Percentiles rank a stretch among this genome's conserved stretches.
These are phyloP conservation scores for Polypedilum vanderplanki DNA, from an alignment of 1,140 invertebrate species.

Conservation along the genomic window DNA sequence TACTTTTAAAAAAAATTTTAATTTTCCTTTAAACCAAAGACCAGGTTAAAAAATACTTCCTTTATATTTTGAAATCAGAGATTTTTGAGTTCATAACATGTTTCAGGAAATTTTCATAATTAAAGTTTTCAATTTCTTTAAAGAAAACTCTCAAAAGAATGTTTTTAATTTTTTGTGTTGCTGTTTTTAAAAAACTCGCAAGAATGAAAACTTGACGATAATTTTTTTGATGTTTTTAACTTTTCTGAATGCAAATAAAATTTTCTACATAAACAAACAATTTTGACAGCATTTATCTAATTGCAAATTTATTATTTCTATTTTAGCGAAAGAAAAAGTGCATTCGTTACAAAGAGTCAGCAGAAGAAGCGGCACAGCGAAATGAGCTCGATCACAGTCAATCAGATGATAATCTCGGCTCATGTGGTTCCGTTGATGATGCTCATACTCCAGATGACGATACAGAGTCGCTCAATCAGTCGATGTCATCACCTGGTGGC, in stretches of 20 bases:
- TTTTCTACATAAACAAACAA: neutral
- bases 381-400: conserved; percentile 46
- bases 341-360: conserved; percentile 83
- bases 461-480: conserved; percentile 55
- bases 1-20: too few species aligned
- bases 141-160: neutral
- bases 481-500: conserved; percentile 68
- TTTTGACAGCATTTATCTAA: conserved; percentile 29
- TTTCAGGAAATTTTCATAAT: too few species aligned
- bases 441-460: conserved; percentile 62
- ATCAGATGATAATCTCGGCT: conserved; percentile 68
- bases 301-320: conserved; percentile 31
- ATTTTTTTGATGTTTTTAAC: conserved; percentile 1
- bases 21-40: too few species aligned
- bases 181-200: neutral
- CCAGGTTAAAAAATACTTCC: too few species aligned
- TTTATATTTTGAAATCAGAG: too few species aligned
- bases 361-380: conserved; percentile 56
- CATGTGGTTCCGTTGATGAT: conserved; percentile 65
- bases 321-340: conserved; percentile 97
- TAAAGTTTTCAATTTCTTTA: too few species aligned
- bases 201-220: neutral
- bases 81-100: too few species aligned
- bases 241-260: neutral
- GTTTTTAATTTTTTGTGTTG: neutral